A percentile compares a stretch with the other conserved stretches of the same genome.
phyloP scores from a whole-genome alignment of 1,140 invertebrate genomes.

The Ctenoplectra terminalis region DNA sequence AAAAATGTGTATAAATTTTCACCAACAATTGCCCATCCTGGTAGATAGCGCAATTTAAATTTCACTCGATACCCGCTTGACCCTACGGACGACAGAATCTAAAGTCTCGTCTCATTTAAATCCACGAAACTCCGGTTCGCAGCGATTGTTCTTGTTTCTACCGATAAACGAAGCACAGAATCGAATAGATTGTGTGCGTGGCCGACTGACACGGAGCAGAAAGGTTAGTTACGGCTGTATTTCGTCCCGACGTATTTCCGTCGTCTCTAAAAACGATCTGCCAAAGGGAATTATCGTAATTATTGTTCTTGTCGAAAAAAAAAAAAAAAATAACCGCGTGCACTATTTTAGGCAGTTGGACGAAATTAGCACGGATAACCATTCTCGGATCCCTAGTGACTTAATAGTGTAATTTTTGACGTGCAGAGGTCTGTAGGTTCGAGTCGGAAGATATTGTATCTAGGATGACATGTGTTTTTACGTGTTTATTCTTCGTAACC shows the following conservation, averaged over 20 bases:
- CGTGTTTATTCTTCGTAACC: no score
- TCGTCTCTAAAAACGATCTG: conserved; percentile 9
- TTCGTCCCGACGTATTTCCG: neutral
- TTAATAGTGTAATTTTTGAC: neutral
- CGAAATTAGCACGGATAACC: neutral
- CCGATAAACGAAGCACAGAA: conserved; percentile 49
- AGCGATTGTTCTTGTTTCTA: conserved; percentile 29
- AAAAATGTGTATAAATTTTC: no score
- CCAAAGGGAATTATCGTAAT: neutral
- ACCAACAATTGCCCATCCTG: neutral
- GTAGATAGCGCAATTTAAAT: conserved; percentile 21
- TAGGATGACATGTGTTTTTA: neutral
- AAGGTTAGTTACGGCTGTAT: conserved; percentile 28
- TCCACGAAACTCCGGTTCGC: neutral
- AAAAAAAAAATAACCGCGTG: neutral
- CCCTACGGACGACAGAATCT: neutral
- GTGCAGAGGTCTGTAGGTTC: neutral
- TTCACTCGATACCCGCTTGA: conserved; percentile 9
- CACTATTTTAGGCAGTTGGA: neutral
- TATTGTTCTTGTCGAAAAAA: neutral
- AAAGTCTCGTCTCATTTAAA: conserved; percentile 15
- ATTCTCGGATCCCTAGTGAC: neutral
- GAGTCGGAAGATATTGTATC: neutral
- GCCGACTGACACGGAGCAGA: conserved; percentile 36
- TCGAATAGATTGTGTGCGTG: conserved; percentile 41